A percentile compares a stretch with the other conserved stretches of the same genome.
Evolutionary conservation across 1,140 invertebrate genomes (phyloP).

Genomic region (Caenorhabditis briggsae): DNA sequence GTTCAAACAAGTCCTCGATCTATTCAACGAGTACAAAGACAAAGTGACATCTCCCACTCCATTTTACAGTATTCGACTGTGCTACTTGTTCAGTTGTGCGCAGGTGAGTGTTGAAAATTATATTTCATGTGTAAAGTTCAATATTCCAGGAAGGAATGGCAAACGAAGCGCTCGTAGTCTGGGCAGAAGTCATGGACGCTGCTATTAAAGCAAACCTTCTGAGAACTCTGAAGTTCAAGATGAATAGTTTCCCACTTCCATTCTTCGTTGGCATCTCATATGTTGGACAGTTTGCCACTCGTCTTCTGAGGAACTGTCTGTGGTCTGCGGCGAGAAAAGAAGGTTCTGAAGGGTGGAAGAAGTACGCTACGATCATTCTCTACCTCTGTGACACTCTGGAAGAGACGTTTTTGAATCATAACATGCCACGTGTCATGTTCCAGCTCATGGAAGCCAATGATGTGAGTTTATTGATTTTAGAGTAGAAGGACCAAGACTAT

Average conservation of each 20-base stretch:
- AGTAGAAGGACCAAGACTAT: neutral
- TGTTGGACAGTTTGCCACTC: neutral
- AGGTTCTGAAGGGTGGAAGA: constrained; percentile 19
- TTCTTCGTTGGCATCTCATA: neutral
- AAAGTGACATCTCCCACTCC: neutral
- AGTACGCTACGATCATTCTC: constrained; percentile 1
- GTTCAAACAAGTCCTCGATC: neutral
- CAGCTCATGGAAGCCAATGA: neutral
- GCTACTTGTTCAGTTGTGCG: constrained; percentile 41
- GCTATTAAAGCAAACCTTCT: neutral
- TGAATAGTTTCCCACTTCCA: constrained; percentile 22
- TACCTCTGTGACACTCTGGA: constrained; percentile 2
- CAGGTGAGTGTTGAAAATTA: neutral
- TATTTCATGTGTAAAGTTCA: neutral
- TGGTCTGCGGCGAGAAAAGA: neutral
- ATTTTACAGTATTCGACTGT: neutral
- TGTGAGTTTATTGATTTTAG: neutral
- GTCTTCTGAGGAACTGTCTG: neutral
- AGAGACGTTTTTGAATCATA: constrained; percentile 30
- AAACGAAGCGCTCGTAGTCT: neutral
- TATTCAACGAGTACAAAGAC: neutral
- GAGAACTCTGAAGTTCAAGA: neutral
- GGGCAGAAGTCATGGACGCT: neutral
- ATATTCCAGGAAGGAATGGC: constrained; percentile 43
- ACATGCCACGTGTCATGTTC: constrained; percentile 12